Conservation (phyloP, 2,113 vertebrate species). For the Gymnorhina tibicen region DNA sequence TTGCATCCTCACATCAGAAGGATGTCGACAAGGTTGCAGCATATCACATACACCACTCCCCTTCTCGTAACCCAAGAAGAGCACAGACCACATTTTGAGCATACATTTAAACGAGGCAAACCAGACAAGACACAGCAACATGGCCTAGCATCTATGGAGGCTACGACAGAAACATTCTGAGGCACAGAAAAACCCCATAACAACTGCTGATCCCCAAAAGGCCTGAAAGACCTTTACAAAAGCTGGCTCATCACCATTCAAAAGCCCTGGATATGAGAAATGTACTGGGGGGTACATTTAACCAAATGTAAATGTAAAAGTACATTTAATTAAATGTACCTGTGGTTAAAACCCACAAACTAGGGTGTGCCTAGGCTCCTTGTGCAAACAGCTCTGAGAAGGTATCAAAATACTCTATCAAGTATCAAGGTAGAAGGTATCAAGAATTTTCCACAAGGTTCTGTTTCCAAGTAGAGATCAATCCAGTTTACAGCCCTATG, state of each 20-base stretch:
- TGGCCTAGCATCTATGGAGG: not conserved
- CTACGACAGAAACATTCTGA: not conserved
- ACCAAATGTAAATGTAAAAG: no score
- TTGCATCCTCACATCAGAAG: not conserved
- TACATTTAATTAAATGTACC: not conserved
- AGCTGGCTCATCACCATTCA: not conserved
- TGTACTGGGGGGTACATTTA: not conserved
- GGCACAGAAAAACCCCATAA: not conserved
- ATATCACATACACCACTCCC: not conserved
- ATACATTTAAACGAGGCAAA: not conserved
- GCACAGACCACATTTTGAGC: not conserved
- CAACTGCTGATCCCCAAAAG: not conserved
- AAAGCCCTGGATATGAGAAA: fast-evolving
- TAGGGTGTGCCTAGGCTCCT: not conserved
- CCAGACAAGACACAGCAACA: not conserved
- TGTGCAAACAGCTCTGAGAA: not conserved
- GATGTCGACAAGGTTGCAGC: not conserved
- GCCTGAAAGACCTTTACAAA: not conserved
- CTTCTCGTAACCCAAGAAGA: not conserved
- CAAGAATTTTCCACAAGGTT: not conserved
- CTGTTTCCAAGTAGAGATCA: not conserved
- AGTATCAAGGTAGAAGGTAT: not conserved
- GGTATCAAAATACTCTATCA: not conserved
- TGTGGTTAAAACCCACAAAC: not conserved
- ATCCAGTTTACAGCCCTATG: not conserved